Evolutionary conservation across 1,140 invertebrate species (phyloP).

Genomic region (fruit fly (Drosophila melanogaster)): Release_6_plus_ISO1_MT NT_033777.3:13184001-13184500

Average conservation of each 20-base stretch:
- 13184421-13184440: slow-evolving; percentile 72
- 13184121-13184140: slow-evolving; percentile 51
- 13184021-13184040: slow-evolving; percentile 1
- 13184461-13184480: slow-evolving; percentile 76
- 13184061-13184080: slow-evolving; percentile 58
- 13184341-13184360: slow-evolving; percentile 79
- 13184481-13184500: slow-evolving; percentile 82
- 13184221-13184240: slow-evolving; percentile 76
- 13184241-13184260: slow-evolving; percentile 25
- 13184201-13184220: slow-evolving; percentile 61
- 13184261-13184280: slow-evolving; percentile 20
- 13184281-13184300: slow-evolving; percentile 82
- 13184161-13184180: slow-evolving; percentile 71
- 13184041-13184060: not conserved
- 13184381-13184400: slow-evolving; percentile 80
- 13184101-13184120: slow-evolving; percentile 14
- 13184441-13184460: slow-evolving; percentile 75
- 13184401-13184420: slow-evolving; percentile 71
- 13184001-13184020: slow-evolving; percentile 50
- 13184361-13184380: slow-evolving; percentile 83
- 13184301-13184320: slow-evolving; percentile 53
- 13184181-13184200: slow-evolving; percentile 59
- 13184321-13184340: slow-evolving; percentile 27
- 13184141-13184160: slow-evolving; percentile 83
- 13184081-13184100: slow-evolving; percentile 76